These are phyloP conservation scores for Terebella lapidaria DNA, from an alignment of 2,888 invertebrate genomes.

Conservation along the genomic window DNA sequence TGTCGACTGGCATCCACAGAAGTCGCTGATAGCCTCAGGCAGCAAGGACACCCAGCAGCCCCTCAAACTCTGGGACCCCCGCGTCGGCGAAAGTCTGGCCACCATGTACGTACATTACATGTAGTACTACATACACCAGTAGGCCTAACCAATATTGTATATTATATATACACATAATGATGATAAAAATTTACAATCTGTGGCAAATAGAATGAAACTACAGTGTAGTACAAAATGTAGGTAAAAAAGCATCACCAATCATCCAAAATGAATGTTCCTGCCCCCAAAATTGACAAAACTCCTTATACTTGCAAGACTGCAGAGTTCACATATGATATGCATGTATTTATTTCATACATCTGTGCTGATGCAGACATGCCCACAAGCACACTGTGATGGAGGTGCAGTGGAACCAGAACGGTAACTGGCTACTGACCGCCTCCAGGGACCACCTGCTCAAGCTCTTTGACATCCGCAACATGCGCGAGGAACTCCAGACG, in stretches of 20 bases:
- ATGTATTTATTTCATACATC: too few relatives aligned
- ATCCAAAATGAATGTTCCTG: too few relatives aligned
- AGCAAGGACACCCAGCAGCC: constrained; percentile 99
- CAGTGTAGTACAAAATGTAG: too few relatives aligned
- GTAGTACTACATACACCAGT: too few relatives aligned
- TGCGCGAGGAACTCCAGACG: constrained; percentile 90
- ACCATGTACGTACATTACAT: constrained; percentile 68
- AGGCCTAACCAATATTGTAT: constrained; percentile 71
- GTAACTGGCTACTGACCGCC: constrained; percentile 98
- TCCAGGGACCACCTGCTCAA: constrained; percentile 95
- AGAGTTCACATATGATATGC: too few relatives aligned
- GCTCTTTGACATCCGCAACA: constrained; percentile 92
- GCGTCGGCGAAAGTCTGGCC: constrained; percentile 87
- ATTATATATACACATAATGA: background rate
- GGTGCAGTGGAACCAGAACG: constrained; percentile 97
- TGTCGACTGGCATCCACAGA: constrained; percentile 99
- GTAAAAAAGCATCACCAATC: too few relatives aligned
- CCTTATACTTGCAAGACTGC: too few relatives aligned
- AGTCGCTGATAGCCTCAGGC: constrained; percentile 92
- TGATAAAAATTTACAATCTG: background rate
- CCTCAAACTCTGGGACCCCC: constrained; percentile 98
- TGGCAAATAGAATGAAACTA: too few relatives aligned
- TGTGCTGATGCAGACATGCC: constrained; percentile 82
- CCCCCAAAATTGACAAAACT: too few relatives aligned
- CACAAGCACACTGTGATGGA: constrained; percentile 99